Conservation (phyloP, 1,140 invertebrate species). For the Rhyacophila brunnea region DNA sequence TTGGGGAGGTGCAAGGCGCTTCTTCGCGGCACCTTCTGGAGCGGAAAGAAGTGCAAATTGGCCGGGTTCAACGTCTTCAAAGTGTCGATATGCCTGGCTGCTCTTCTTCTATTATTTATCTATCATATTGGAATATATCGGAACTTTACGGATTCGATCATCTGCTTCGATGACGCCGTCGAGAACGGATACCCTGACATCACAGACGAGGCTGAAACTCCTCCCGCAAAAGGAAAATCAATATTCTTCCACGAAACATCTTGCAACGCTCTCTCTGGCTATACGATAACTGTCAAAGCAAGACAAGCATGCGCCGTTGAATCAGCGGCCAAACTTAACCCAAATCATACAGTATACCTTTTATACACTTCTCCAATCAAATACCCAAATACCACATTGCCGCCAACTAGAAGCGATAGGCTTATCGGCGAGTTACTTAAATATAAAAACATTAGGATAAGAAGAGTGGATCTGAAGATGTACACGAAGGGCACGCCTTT, state of each 20-base stretch:
- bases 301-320: conserved; percentile 62
- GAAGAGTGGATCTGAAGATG: conserved; percentile 37
- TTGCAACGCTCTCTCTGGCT: conserved; percentile 35
- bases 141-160: conserved; percentile 15
- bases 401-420: conserved; percentile 3
- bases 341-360: conserved; percentile 51
- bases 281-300: conserved; percentile 39
- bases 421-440: conserved; percentile 40
- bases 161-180: conserved; percentile 19
- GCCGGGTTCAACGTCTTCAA: conserved; percentile 3
- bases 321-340: conserved; percentile 58
- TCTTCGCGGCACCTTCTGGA: too few species aligned
- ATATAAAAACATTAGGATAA: conserved; percentile 49
- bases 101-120: conserved; percentile 1
- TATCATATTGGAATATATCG: background rate
- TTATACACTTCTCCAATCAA: conserved; percentile 47
- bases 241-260: conserved; percentile 64
- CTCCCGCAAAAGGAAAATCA: conserved; percentile 33
- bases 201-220: conserved; percentile 18
- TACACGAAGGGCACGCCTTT: conserved; percentile 54
- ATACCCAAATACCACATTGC: conserved; percentile 15
- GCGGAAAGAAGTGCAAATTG: too few species aligned
- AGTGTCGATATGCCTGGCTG: background rate
- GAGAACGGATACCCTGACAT: conserved; percentile 24
- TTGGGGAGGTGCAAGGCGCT: too few species aligned